These are phyloP conservation scores for Catharus fuscescens DNA, from an alignment of 2,113 vertebrate genomes.

Conservation along the genomic window DNA sequence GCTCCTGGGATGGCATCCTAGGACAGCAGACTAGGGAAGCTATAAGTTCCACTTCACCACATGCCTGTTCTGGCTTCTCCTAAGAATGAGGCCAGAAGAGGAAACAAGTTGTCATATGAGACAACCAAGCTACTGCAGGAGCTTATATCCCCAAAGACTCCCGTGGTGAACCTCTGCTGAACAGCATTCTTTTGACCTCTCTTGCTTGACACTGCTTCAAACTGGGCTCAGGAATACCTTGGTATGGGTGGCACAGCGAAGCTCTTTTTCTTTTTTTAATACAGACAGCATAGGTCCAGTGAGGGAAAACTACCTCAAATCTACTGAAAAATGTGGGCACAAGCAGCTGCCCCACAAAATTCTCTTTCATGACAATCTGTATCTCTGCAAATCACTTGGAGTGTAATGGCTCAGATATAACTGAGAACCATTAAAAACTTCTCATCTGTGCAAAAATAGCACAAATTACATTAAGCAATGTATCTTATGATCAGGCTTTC, in stretches of 20 bases:
- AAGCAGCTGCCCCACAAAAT: neutral
- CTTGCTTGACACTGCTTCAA: neutral
- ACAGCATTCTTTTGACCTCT: neutral
- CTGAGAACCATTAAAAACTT: neutral
- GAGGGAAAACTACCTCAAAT: neutral
- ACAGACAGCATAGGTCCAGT: neutral
- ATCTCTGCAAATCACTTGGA: neutral
- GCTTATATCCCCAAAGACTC: neutral
- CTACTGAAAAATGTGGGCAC: neutral
- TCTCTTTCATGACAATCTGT: neutral
- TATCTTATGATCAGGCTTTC: neutral
- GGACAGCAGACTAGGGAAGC: neutral
- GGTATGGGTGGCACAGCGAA: rapidly evolving
- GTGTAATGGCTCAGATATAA: neutral
- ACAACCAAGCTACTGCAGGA: neutral
- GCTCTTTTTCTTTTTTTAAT: neutral
- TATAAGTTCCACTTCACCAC: neutral
- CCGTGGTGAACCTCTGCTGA: neutral
- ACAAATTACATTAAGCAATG: neutral
- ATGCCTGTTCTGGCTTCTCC: neutral
- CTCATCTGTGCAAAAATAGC: neutral
- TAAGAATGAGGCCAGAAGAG: neutral
- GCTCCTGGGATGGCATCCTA: neutral
- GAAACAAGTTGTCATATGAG: neutral
- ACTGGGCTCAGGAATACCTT: neutral